These are phyloP conservation scores for Phytoseiulus persimilis DNA, from an alignment of 2,888 invertebrate species.

Conservation along the genomic window DNA sequence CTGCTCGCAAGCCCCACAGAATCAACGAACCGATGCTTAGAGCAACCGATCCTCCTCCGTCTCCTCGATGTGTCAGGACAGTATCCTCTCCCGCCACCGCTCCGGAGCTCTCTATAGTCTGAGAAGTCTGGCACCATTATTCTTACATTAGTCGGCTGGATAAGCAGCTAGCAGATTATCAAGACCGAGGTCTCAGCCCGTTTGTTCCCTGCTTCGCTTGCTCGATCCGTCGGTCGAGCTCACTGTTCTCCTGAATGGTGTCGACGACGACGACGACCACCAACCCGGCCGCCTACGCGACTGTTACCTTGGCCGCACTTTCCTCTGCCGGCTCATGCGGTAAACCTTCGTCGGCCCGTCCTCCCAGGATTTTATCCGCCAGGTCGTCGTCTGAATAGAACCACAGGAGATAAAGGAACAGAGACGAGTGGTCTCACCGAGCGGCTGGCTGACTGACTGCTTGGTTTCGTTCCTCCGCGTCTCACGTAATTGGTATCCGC, in stretches of 20 bases:
- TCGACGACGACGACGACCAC: neutral
- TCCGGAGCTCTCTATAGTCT: neutral
- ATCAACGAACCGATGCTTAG: neutral
- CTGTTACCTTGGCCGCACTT: neutral
- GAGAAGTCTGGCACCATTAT: constrained; percentile 23
- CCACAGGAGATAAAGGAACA: neutral
- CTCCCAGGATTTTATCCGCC: neutral
- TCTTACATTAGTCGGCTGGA: constrained; percentile 36
- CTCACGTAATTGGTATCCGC: neutral
- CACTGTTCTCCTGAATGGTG: neutral
- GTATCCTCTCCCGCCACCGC: neutral
- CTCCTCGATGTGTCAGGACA: neutral
- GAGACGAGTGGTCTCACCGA: neutral
- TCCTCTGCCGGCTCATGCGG: neutral
- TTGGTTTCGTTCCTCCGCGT: neutral
- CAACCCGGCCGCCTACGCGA: neutral
- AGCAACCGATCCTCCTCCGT: neutral
- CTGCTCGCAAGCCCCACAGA: neutral
- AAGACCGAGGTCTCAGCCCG: neutral
- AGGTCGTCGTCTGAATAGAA: neutral
- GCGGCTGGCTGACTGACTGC: neutral
- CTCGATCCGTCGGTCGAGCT: neutral
- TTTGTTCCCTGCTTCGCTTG: neutral
- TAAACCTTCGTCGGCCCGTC: neutral
- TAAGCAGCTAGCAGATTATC: constrained; percentile 37